Evolutionary conservation across 1,140 invertebrate genomes (phyloP), one percentile per base, ranked within the genome.

Genomic region (Archivesica marissinica): DNA sequence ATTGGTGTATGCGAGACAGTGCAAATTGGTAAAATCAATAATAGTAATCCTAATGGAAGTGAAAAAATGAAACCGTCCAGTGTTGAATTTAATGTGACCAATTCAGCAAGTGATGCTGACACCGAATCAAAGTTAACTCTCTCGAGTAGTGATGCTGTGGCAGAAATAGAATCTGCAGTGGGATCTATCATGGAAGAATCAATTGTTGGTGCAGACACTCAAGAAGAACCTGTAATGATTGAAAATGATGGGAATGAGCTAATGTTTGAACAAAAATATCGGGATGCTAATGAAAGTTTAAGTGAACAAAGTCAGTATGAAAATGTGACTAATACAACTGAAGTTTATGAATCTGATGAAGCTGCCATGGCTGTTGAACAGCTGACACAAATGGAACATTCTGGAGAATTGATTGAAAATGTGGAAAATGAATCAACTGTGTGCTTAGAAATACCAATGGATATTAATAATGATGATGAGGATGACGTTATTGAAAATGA

Each of bases 241-340:
- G 79, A 81, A 72, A 81, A 81, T 81, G 79, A 81, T 41, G 79
- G 79, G 15, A 81, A 81, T 81, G 79, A 81, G 44, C 23, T 81
- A 54, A 81, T 81, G 79, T 81, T 81, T 72, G 79, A 81, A 44
- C 79, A 50, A 39, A 66, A 81, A 39, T 44, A 44, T 25, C 56
- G 66, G 30, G n/a, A 25, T 25, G 50, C 23, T 54, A 35, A 59
- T 61, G 54, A 44, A 25, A 56, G 30, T 39, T 4, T 28, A 52
- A 17, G 38, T 54, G 74, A 39, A 30, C 28, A 35, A 35, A 20
- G 33, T 35, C 68, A 72, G 25, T 72, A 47, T 72, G 68, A 33
- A 28, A 72, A 72, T 72, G 68, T 72, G 23, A 72, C 50, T 50
- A 56, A 23, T n/a, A 79, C 77, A 6, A 66, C 56, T 44, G 77